Evolutionary conservation across 2,888 invertebrate genomes (phyloP), one percentile per base, ranked within the genome.

Genomic region (Sicus ferrugineus): DNA sequence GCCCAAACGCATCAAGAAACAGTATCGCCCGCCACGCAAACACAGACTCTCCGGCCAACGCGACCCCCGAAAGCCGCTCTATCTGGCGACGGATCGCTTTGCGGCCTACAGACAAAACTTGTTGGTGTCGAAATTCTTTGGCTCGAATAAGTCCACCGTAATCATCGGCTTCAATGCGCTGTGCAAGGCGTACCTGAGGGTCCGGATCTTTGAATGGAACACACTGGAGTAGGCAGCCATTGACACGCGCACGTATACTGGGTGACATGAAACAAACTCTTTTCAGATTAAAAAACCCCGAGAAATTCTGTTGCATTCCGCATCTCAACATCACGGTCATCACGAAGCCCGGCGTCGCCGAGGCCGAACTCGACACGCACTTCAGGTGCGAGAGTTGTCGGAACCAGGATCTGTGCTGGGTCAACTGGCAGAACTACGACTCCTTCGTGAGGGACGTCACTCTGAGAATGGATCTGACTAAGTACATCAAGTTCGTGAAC

Each of bases 131-230:
- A 74, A 69, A 31, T 69, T 63, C 11, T 73, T 77, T 58, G 80
- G 79, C n/a, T 73, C 74, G 5, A 63, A 72, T 3, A 70, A 52
- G 6, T 48, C 75, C 2, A 50, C 82, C 14, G 75, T 82, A 0
- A 74, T 83, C 3, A 58, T 82, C 4, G 83, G 83, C 0, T 80
- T 80, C 34, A 78, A 75, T 6, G 76, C 78, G 63, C 71, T 75
- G 2, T 77, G 78, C 50, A 77, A 78, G 6, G 79, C 81, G 0
- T 77, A 82, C 19, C 42, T 83, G 4, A 77, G 81, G 1, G 69
- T 76, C 6, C 70, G 81, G 69, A 68, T 81, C 3, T 84, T 80
- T 42, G 70, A 74, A 23, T 81, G 81, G 80, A 79, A 78, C 56
- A 72, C 71, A 0, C 58, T 75, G 1, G 75, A 77, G 83, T 81